Base-by-base conservation (phyloP, 2,888 invertebrate genomes). In the Eubasilissa splendida region DNA sequence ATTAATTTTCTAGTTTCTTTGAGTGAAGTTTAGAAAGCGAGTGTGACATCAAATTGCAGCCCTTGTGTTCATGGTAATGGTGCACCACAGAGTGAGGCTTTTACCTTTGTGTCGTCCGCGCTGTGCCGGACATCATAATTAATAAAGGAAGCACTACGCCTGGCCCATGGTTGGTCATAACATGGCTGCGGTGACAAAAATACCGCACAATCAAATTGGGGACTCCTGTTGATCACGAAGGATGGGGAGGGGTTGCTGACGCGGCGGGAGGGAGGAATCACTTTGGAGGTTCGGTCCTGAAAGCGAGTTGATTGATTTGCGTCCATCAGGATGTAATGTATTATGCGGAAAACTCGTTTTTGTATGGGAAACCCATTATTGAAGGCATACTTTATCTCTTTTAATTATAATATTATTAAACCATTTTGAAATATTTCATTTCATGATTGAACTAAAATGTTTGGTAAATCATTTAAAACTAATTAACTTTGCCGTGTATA, bases 181-280 rank as follows among this genome's bases (percentile, higher is more conserved):
- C 68, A 68, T n/a, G 68, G 68, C 52, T 68, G 68, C 68, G 68
- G 68, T 12, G 68, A 50, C 68, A 68, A 68, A 68, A 68, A 68
- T 50, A 68, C 68, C 68, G 14, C 68, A 68, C 42, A 68, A 68
- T 68, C 68, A 68, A 68, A 68, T 50, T 14, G 68, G 68, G 50
- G 50, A 63, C 63, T 63, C 63, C 63, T 63, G 63, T 63, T 63
- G 63, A 63, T 63, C 63, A 11, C 63, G 33, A 33, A 22, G 31
- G 8, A 31, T 31, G 11, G 31, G 22, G 1, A 22, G 22, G 22
- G 22, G 1, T 22, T 22, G 22, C 60, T 31, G 31, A 22, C 11
- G 31, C 31, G 10, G 60, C 8, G 60, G 33, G 60, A 12, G 63
- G 22, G 63, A 31, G 33, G 42, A 63, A 63, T 63, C 33, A 63